phyloP scores from a whole-genome alignment of 2,888 invertebrate genomes.

The Drosophila birchii region DNA sequence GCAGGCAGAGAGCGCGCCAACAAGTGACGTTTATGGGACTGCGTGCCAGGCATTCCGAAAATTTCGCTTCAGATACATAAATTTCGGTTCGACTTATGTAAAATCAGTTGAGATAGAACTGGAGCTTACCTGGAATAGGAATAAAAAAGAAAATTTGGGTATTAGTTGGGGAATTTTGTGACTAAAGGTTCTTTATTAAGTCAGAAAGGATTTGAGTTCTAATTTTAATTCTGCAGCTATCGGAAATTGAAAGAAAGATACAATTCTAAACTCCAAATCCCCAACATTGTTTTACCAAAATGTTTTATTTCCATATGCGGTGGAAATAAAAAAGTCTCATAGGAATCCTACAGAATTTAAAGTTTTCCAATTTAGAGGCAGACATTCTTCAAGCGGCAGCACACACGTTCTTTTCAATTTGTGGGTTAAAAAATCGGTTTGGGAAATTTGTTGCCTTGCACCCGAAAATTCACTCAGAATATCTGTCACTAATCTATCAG shows the following conservation, averaged over 20 bases:
- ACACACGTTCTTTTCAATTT: slow-evolving; percentile 5
- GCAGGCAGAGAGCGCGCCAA: slow-evolving; percentile 58
- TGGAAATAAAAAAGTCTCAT: too few species aligned
- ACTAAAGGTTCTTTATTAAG: too few species aligned
- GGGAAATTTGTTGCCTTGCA: slow-evolving; percentile 20
- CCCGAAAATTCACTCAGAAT: slow-evolving; percentile 28
- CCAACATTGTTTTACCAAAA: too few species aligned
- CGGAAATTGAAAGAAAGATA: neutral
- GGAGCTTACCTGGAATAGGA: slow-evolving; percentile 32
- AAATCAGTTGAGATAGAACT: slow-evolving; percentile 19
- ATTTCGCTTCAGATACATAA: slow-evolving; percentile 51
- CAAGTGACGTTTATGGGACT: slow-evolving; percentile 75
- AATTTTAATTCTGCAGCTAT: neutral
- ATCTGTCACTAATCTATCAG: slow-evolving; percentile 46
- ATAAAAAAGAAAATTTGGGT: neutral
- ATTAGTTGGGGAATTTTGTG: neutral
- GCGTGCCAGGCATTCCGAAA: slow-evolving; percentile 65
- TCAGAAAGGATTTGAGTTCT: neutral
- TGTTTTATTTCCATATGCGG: too few species aligned
- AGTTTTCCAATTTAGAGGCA: slow-evolving; percentile 4
- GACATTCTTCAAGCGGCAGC: neutral
- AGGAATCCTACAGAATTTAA: neutral
- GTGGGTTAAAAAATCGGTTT: slow-evolving; percentile 18
- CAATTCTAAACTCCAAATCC: neutral
- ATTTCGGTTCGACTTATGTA: slow-evolving; percentile 39